These are phyloP conservation scores for Notoglanidium macrostoma DNA, from an alignment of 2,797 vertebrate species.

Conservation along the genomic window DNA sequence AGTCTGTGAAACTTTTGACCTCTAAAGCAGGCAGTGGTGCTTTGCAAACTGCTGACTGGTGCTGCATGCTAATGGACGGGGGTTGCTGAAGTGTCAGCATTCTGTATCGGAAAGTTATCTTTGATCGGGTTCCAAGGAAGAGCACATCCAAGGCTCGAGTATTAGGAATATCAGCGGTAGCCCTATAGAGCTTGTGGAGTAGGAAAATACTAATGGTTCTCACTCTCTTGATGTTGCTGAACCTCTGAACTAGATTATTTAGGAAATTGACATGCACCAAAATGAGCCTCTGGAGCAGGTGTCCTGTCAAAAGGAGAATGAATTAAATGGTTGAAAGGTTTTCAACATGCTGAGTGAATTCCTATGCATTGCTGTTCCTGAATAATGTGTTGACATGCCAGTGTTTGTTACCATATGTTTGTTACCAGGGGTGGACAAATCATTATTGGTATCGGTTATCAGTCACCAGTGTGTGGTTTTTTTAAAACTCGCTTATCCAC, in stretches of 20 bases:
- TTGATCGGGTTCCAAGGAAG: background rate
- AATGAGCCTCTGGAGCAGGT: too few species aligned
- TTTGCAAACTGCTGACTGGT: slow-evolving; percentile 35
- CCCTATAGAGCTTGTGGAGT: background rate
- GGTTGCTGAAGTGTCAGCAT: slow-evolving; percentile 24
- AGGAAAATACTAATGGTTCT: background rate
- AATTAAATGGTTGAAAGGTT: background rate
- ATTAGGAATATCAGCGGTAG: background rate
- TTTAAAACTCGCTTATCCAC: background rate
- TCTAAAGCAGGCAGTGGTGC: background rate
- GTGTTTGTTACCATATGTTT: background rate
- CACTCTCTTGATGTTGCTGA: background rate
- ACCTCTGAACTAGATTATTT: background rate
- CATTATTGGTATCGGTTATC: background rate
- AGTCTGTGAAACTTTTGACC: slow-evolving; percentile 49
- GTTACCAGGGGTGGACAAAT: background rate
- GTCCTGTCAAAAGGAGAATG: background rate
- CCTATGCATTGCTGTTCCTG: background rate
- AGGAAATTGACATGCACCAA: too few species aligned
- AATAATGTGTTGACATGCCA: background rate
- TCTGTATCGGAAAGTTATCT: slow-evolving; percentile 7
- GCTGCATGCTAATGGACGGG: slow-evolving; percentile 29
- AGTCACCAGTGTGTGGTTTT: background rate
- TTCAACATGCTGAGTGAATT: background rate
- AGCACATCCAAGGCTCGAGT: background rate